These are phyloP conservation scores for Lateolabrax maculatus DNA, from an alignment of 2,797 vertebrate species.

Conservation along the genomic window DNA sequence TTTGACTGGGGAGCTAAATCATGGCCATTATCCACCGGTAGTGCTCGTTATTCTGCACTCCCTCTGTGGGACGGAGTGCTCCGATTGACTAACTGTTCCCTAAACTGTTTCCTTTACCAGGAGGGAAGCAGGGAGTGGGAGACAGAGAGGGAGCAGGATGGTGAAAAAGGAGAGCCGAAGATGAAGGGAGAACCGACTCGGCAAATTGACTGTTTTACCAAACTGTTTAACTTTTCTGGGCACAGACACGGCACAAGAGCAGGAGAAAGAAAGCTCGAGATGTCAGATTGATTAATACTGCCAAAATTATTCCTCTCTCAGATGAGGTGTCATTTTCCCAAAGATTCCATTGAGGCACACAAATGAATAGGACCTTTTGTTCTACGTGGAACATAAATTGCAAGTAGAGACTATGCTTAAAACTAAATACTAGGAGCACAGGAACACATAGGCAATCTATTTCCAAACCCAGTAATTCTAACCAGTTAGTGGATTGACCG, in stretches of 20 bases:
- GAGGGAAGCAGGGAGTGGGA: slow-evolving; percentile 34
- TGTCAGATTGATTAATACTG: slow-evolving; percentile 69
- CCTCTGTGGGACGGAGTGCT: slow-evolving; percentile 73
- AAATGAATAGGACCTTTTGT: slow-evolving; percentile 78
- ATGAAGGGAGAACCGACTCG: slow-evolving; percentile 36
- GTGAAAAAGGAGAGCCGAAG: slow-evolving; percentile 31
- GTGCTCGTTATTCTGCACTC: slow-evolving; percentile 78
- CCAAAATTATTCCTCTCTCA: slow-evolving; percentile 57
- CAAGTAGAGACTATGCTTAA: slow-evolving; percentile 60
- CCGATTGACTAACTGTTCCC: slow-evolving; percentile 77
- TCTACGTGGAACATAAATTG: slow-evolving; percentile 67
- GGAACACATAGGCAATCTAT: slow-evolving; percentile 60
- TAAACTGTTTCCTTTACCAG: slow-evolving; percentile 79
- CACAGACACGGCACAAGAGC: slow-evolving; percentile 10
- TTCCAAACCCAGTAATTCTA: slow-evolving; percentile 72
- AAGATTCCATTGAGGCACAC: slow-evolving; percentile 45
- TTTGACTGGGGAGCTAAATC: slow-evolving; percentile 82
- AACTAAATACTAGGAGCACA: slow-evolving; percentile 60
- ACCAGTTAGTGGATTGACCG: slow-evolving; percentile 59
- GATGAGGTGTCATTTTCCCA: slow-evolving; percentile 72
- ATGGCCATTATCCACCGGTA: slow-evolving; percentile 78
- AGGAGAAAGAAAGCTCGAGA: slow-evolving; percentile 17
- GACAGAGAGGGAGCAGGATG: slow-evolving; percentile 7
- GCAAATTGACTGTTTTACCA: slow-evolving; percentile 45
- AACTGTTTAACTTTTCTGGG: slow-evolving; percentile 47